Evolutionary conservation across 2,888 invertebrate genomes (phyloP).

Genomic region (Chrysopilus asiliformis): DNA sequence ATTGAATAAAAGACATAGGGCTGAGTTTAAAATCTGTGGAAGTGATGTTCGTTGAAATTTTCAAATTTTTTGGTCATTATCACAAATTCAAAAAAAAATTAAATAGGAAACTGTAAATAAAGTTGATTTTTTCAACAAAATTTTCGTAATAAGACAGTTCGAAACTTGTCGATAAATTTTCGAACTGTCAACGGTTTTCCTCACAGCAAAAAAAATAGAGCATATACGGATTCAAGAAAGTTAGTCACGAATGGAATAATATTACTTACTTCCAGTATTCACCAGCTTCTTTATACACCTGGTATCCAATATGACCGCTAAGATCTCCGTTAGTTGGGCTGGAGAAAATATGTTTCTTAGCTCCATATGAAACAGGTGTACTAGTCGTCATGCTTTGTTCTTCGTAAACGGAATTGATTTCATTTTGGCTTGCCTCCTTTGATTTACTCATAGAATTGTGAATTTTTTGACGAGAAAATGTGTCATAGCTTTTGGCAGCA

Average conservation of each 20-base stretch:
- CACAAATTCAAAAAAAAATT: too few species aligned
- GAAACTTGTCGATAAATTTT: too few species aligned
- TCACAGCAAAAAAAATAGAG: too few species aligned
- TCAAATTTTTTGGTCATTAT: too few species aligned
- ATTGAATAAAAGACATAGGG: too few species aligned
- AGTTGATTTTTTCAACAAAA: too few species aligned
- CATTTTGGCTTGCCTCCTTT: conserved; percentile 4
- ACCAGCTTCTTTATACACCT: conserved; percentile 37
- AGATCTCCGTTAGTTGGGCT: neutral
- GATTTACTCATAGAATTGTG: neutral
- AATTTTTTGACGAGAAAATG: neutral
- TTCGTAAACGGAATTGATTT: neutral
- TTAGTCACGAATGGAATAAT: neutral
- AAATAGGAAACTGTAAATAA: too few species aligned
- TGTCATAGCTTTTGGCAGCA: neutral
- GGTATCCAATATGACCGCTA: neutral
- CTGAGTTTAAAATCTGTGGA: too few species aligned
- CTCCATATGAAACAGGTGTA: neutral
- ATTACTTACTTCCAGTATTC: conserved; percentile 73
- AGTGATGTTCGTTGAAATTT: too few species aligned
- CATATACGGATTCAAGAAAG: too few species aligned
- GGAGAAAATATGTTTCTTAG: neutral
- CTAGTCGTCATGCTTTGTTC: neutral
- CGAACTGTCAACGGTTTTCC: too few species aligned
- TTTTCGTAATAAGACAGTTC: too few species aligned